Conservation (phyloP, 2,888 invertebrate species). For the Diaprepes abbreviatus region DNA sequence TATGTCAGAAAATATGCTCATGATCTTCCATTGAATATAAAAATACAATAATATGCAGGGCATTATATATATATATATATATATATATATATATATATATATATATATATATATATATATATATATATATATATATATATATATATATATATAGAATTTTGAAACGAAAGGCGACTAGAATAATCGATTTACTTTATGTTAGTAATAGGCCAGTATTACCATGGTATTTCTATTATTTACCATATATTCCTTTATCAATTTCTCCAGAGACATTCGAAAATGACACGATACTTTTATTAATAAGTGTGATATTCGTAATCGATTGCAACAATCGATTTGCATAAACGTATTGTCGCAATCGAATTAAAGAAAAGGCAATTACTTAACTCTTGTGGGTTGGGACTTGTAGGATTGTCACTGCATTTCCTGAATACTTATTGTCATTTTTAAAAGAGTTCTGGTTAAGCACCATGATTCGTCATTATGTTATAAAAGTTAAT, state of each 20-base stretch:
- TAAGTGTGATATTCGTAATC: slow-evolving; percentile 2
- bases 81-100: too few species aligned
- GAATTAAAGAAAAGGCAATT: slow-evolving; percentile 38
- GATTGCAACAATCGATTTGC: slow-evolving; percentile 41
- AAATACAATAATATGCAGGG: too few species aligned
- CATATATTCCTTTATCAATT: background rate
- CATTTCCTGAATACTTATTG: slow-evolving; percentile 42
- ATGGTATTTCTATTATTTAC: too few species aligned
- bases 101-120: too few species aligned
- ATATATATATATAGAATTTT: too few species aligned
- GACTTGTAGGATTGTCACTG: slow-evolving; percentile 40
- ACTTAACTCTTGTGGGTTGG: slow-evolving; percentile 40
- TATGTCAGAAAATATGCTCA: too few species aligned
- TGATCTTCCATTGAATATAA: too few species aligned
- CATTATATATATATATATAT: too few species aligned
- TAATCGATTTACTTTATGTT: too few species aligned
- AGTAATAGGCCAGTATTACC: too few species aligned
- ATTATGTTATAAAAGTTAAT: background rate
- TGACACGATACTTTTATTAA: slow-evolving; percentile 20
- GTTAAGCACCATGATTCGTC: slow-evolving; percentile 29
- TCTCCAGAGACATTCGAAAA: slow-evolving; percentile 18
- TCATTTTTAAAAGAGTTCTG: slow-evolving; percentile 14
- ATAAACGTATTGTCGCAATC: slow-evolving; percentile 36
- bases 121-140: too few species aligned
- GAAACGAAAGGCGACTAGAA: too few species aligned